phyloP scores from a whole-genome alignment of 2,113 vertebrate species.

The Amia ocellicauda region DNA sequence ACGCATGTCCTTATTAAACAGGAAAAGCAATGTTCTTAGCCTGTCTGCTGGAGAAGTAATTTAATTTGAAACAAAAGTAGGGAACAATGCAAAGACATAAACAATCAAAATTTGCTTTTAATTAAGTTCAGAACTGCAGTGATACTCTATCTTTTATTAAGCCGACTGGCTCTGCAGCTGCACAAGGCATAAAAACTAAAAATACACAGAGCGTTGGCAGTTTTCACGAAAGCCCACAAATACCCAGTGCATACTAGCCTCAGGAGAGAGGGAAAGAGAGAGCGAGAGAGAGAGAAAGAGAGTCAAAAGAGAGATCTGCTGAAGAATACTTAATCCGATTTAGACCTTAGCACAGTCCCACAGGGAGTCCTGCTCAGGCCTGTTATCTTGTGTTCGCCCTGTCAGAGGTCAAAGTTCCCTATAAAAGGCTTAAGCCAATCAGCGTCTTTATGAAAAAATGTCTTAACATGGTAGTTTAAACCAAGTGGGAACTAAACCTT shows the following conservation, averaged over 20 bases:
- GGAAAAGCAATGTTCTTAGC: not conserved
- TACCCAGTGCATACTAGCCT: slow-evolving; percentile 9
- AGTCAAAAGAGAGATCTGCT: slow-evolving; percentile 44
- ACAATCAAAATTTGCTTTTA: slow-evolving; percentile 13
- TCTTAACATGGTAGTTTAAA: slow-evolving; percentile 17
- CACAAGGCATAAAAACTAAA: slow-evolving; percentile 1
- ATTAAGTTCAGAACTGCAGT: slow-evolving; percentile 4
- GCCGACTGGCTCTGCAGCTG: not conserved
- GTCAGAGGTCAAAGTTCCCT: slow-evolving; percentile 59
- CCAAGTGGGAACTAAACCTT: slow-evolving; percentile 22
- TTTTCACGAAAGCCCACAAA: not conserved
- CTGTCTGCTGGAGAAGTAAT: not conserved
- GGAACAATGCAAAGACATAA: slow-evolving; percentile 5
- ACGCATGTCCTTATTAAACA: slow-evolving; percentile 1
- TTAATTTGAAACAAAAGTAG: slow-evolving; percentile 2
- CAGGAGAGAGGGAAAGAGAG: slow-evolving; percentile 7
- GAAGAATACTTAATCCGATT: slow-evolving; percentile 45
- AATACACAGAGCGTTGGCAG: not conserved
- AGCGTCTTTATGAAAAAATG: slow-evolving; percentile 31
- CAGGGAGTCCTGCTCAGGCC: slow-evolving; percentile 39
- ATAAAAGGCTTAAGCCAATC: slow-evolving; percentile 43
- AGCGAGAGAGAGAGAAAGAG: too few relatives aligned
- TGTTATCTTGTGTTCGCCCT: slow-evolving; percentile 42
- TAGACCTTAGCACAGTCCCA: slow-evolving; percentile 48
- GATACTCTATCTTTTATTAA: not conserved